Base-by-base conservation (phyloP, 1,140 invertebrate species). In the Bicyclus anynana region DNA sequence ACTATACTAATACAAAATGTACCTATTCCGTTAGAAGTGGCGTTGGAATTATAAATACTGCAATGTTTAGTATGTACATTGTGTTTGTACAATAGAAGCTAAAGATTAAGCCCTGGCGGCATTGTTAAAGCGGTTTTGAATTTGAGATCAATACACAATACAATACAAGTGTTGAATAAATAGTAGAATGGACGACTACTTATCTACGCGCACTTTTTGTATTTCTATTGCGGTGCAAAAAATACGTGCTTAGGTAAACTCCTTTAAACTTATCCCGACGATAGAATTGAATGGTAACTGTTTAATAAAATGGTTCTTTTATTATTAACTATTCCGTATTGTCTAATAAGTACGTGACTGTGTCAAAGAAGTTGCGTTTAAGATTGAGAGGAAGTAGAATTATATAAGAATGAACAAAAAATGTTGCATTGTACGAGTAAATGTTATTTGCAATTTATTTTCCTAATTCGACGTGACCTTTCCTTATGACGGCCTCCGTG, bases 111-210 rank as follows among this genome's bases (percentile, higher is more conserved):
- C 47, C 23, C 10, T 48, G 23, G 47, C 17, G 37, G 29, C 55
- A 65, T 73, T 73, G 67, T 73, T 62, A 42, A 60, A 70, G 58
- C 59, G 59, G 50, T 66, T 46, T 53, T 69, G 49, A 52, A 67
- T 42, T 65, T 60, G 18, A 64, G 67, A 73, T 72, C 67, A 67
- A 71, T 70, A 68, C 16, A 17, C 65, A 69, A 72, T 72, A 68
- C 20, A 21, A 21, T 72, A 68, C 20, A 21, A 21, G 48, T 42
- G 52, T 47, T 49, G 46, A 67, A 67, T 53, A 52, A 58, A 38
- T 23, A n/a, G n/a, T n/a, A 53, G 64, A 40, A 2, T 9, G 0
- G 37, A 3, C 29, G 1, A 17, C 17, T 40, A 6, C 37, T 40
- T 40, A 21, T 2, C 33, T 40, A 17, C 38, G 12, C n/a, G 17